phyloP scores from a whole-genome alignment of 2,113 vertebrate genomes.

The Uria aalge region DNA sequence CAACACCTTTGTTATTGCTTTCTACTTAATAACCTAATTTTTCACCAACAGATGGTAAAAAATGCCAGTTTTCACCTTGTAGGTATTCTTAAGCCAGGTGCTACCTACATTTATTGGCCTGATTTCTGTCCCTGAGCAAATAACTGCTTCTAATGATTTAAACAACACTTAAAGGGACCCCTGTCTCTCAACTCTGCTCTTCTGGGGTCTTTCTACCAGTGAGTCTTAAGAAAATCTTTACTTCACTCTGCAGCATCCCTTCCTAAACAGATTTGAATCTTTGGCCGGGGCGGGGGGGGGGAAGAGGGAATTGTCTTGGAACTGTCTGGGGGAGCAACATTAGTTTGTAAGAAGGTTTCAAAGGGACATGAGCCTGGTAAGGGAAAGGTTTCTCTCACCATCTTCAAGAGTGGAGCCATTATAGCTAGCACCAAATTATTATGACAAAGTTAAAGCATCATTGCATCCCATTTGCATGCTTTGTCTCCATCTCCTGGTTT shows the following conservation, averaged over 20 bases:
- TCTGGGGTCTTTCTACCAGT: neutral
- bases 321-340: neutral
- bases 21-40: neutral
- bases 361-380: neutral
- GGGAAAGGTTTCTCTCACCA: neutral
- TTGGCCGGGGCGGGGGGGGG: neutral
- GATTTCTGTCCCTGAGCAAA: neutral
- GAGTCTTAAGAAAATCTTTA: neutral
- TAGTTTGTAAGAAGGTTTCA: neutral
- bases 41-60: neutral
- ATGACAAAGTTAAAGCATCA: neutral
- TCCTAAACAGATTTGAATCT: neutral
- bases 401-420: neutral
- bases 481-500: neutral
- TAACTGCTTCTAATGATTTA: neutral
- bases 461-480: neutral
- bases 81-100: neutral
- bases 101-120: neutral
- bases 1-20: neutral
- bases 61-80: neutral
- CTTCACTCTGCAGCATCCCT: neutral
- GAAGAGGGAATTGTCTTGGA: neutral
- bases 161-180: neutral
- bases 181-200: neutral
- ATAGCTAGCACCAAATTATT: neutral